Conservation (phyloP, 2,797 vertebrate species). For the Lemur catta region DNA sequence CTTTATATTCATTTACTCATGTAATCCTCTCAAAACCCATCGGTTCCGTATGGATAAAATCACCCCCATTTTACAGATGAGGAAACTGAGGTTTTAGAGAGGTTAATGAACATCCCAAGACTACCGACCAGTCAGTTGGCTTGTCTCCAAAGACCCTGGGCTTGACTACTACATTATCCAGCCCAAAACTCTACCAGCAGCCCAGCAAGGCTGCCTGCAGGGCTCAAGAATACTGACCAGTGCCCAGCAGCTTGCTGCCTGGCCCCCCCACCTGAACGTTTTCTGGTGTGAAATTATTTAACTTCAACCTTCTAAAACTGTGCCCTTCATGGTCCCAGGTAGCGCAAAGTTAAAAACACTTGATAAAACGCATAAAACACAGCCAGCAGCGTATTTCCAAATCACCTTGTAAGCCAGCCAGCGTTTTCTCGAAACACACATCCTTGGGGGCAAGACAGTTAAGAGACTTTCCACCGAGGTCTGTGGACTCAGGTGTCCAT, state of each 20-base stretch:
- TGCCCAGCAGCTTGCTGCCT: not conserved
- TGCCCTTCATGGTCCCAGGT: conserved; percentile 61
- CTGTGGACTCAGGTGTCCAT: not conserved
- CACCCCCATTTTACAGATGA: not conserved
- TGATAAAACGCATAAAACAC: not conserved
- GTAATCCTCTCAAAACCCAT: not conserved
- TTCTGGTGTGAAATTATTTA: conserved; percentile 49
- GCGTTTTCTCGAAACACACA: not conserved
- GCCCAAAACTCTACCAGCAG: not conserved
- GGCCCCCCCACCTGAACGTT: accelerated
- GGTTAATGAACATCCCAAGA: not conserved
- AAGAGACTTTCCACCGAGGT: not conserved
- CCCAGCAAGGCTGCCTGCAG: not conserved
- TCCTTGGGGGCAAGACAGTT: not conserved
- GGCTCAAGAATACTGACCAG: not conserved
- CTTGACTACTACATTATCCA: not conserved
- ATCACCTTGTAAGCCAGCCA: not conserved
- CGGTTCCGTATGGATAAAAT: not conserved
- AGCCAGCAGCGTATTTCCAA: conserved; percentile 41
- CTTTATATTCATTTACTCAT: not conserved
- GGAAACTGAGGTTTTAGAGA: not conserved
- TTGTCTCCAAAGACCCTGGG: not conserved
- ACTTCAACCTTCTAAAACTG: conserved; percentile 49
- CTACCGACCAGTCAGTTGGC: not conserved
- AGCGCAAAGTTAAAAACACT: not conserved